These are phyloP conservation scores for Corynorhinus townsendii DNA, from an alignment of 2,113 vertebrate species.

Conservation along the genomic window DNA sequence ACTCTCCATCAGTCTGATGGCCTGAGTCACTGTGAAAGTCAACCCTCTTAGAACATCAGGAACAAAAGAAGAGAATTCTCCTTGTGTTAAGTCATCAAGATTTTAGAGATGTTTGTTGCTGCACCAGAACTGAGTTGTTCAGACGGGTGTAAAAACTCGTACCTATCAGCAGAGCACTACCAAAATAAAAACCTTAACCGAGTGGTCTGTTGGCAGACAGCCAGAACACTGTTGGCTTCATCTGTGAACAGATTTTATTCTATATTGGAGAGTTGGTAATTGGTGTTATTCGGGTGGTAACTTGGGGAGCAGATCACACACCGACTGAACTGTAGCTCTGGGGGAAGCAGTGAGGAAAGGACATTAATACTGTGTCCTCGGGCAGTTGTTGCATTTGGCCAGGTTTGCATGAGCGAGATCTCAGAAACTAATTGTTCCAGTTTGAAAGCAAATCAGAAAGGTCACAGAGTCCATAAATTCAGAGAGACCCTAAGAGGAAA, in stretches of 20 bases:
- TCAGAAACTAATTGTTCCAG: not conserved
- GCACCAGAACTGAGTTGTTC: not conserved
- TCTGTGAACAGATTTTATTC: too few species aligned
- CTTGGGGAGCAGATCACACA: not conserved
- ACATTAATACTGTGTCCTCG: not conserved
- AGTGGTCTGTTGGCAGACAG: not conserved
- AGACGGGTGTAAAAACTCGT: not conserved
- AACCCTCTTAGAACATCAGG: not conserved
- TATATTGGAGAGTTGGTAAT: rapidly evolving
- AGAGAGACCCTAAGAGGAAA: not conserved
- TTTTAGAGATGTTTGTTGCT: not conserved
- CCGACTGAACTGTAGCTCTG: not conserved
- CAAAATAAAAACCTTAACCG: not conserved
- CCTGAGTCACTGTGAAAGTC: not conserved
- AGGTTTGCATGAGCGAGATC: not conserved
- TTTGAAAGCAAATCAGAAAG: not conserved
- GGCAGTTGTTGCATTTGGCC: not conserved
- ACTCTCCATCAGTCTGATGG: not conserved
- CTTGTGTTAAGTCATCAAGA: not conserved
- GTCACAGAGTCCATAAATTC: not conserved
- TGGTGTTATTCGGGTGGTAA: not conserved
- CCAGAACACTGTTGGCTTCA: not conserved
- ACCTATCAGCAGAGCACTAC: not conserved
- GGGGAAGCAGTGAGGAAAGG: not conserved
- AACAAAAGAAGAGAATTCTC: not conserved